Base-by-base conservation (phyloP, 2,888 invertebrate genomes). In the Scaptomyza cyrtandrae region DNA sequence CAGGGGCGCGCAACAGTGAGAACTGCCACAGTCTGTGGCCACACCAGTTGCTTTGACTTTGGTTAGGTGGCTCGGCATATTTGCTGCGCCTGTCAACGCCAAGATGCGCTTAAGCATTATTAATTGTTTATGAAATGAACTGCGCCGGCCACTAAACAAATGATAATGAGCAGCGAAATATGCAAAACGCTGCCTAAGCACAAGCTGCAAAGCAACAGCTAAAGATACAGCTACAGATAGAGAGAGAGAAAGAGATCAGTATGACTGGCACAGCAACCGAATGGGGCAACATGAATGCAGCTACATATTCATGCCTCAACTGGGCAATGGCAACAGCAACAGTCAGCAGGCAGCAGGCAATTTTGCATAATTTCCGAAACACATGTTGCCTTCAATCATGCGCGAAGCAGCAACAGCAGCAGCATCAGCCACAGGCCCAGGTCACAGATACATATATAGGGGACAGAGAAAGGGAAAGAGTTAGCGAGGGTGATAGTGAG, bases 351-450 rank as follows among this genome's bases (percentile, higher is more conserved):
- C 64, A 60, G 58, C 71, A 76, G 80, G 80, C 86, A 89, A 88
- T 88, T 88, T 89, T 86, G 85, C 87, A 85, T 83, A 88, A 89
- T 89, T 83, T 89, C 82, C 81, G 87, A 90, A 84, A 89, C 90
- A 90, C 87, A 90, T 90, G 90, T 90, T 90, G 89, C 88, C 80
- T 88, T 90, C 90, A 87, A 88, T 90, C 90, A 90, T 82, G 83
- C 83, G 81, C 74, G 88, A 80, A 76, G 81, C 75, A 71, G 71
- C 65, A 49, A 46, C 62, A 71, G 62, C 49, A 13, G 37, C 43
- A 53, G 55, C 55, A 39, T 24, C 37, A 14, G 39, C 39, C 33
- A 58, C 59, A 71, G 59, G 58, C 41, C 35, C 55, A 41, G 57
- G 54, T 46, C 62, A 69, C 43, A 59, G 54, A 37, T 59, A 41